These are phyloP conservation scores for Dolichallabes microphthalmus DNA, from an alignment of 2,113 vertebrate species.

Conservation along the genomic window DNA sequence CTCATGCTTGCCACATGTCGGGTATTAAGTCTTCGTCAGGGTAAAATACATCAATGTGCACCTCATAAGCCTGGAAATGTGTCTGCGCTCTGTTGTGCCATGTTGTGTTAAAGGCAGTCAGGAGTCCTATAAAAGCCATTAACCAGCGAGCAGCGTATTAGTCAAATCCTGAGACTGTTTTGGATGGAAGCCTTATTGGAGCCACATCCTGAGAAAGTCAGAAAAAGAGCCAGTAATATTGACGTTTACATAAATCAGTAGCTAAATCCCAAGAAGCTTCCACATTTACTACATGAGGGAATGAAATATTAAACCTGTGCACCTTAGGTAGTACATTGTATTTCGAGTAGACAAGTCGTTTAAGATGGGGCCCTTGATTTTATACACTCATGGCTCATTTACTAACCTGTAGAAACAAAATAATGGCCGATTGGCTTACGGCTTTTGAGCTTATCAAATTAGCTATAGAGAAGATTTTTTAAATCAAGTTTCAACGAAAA, in stretches of 20 bases:
- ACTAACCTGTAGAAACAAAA: background rate
- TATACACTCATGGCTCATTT: background rate
- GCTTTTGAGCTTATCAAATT: background rate
- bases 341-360: background rate
- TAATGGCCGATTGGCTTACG: background rate
- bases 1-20: background rate
- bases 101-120: background rate
- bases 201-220: background rate
- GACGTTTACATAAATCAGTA: slow-evolving; percentile 6
- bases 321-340: background rate
- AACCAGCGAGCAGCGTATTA: background rate
- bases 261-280: background rate
- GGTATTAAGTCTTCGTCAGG: slow-evolving; percentile 2
- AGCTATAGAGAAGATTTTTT: background rate
- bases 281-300: background rate
- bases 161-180: background rate
- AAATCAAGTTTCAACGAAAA: background rate
- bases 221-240: background rate
- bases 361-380: background rate
- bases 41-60: background rate
- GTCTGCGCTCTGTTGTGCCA: background rate
- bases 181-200: slow-evolving; percentile 7
- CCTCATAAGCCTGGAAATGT: slow-evolving; percentile 13
- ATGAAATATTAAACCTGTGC: slow-evolving; percentile 4
- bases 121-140: slow-evolving; percentile 22